phyloP scores from a whole-genome alignment of 2,888 invertebrate genomes.

The Elysia crispata region DNA sequence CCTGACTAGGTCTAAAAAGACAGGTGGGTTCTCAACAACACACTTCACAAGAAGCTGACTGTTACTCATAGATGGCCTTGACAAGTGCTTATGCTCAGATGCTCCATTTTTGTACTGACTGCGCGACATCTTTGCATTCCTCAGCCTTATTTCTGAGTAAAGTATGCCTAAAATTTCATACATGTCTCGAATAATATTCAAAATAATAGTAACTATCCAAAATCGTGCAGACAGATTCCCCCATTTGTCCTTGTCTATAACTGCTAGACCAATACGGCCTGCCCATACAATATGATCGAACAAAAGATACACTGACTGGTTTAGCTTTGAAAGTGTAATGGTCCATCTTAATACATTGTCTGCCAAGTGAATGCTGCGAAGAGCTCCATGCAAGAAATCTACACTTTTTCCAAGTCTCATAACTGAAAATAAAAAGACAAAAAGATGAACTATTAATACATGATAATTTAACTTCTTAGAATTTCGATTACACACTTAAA shows the following conservation, averaged over 20 bases:
- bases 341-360: conserved; percentile 85
- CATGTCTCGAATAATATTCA: conserved; percentile 89
- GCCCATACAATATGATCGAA: conserved; percentile 93
- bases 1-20: conserved; percentile 89
- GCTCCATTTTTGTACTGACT: conserved; percentile 60
- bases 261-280: conserved; percentile 78
- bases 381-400: conserved; percentile 87
- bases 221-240: conserved; percentile 82
- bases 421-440: conserved; percentile 81
- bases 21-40: conserved; percentile 64
- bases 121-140: conserved; percentile 50
- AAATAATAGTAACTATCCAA: conserved; percentile 89
- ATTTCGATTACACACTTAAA: too few species aligned
- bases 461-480: too few species aligned
- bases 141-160: conserved; percentile 55
- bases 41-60: conserved; percentile 54
- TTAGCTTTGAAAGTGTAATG: conserved; percentile 87
- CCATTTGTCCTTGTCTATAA: conserved; percentile 87
- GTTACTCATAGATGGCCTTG: conserved; percentile 38
- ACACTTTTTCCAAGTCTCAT: conserved; percentile 90
- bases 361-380: conserved; percentile 85
- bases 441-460: too few species aligned
- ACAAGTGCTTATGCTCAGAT: conserved; percentile 55
- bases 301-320: conserved; percentile 87
- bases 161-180: conserved; percentile 81